A percentile compares a stretch with the other conserved stretches of the same genome.
Conservation (phyloP, 1,140 invertebrate species). For the Vanessa atalanta region DNA sequence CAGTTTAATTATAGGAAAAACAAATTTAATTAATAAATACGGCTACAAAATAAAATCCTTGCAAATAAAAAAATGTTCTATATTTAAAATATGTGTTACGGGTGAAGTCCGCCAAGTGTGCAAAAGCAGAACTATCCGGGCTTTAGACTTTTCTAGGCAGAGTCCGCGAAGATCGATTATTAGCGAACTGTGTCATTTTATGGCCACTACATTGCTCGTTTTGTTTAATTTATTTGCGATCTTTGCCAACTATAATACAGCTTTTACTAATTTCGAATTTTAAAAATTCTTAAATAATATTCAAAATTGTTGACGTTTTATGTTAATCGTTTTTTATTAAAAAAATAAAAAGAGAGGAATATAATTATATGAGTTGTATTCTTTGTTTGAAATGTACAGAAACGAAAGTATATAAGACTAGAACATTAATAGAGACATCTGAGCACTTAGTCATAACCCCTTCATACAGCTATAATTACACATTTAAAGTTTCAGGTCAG, state of each 20-base stretch:
- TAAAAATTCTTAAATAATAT: too few relatives aligned
- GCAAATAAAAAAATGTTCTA: neutral
- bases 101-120: neutral
- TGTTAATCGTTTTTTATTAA: too few relatives aligned
- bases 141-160: neutral
- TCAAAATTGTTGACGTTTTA: too few relatives aligned
- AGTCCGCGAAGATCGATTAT: neutral
- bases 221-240: conserved; percentile 6
- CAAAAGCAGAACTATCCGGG: neutral
- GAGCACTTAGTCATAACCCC: too few relatives aligned
- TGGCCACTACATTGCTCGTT: neutral
- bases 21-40: neutral
- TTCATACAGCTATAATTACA: conserved; percentile 10
- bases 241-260: neutral
- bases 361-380: too few relatives aligned
- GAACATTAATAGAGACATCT: too few relatives aligned
- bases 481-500: conserved; percentile 30
- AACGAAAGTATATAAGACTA: too few relatives aligned
- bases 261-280: too few relatives aligned
- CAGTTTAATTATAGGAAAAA: too few relatives aligned
- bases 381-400: too few relatives aligned
- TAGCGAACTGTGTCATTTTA: neutral
- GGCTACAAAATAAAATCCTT: neutral
- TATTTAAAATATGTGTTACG: conserved; percentile 5
- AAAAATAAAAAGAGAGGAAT: neutral